Evolutionary conservation across 2,888 invertebrate species (phyloP), one percentile per base, ranked within the genome.

Genomic region (Drosophila nigritarsus): DNA sequence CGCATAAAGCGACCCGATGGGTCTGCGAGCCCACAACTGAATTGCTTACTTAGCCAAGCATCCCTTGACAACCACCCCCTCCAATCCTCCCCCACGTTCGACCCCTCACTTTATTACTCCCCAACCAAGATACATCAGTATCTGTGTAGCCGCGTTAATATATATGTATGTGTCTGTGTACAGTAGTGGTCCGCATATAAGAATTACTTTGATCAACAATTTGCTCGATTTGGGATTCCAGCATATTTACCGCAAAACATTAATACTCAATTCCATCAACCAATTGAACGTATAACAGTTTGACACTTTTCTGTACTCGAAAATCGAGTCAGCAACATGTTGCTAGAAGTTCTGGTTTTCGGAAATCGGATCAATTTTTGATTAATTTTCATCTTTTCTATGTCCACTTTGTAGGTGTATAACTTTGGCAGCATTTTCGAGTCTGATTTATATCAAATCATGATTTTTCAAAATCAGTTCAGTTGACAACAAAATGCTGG

Each of bases 21-120:
- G 7, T 36, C 53, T 15, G n/a, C 20, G 45, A 7, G 27, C 27
- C 15, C 50, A 20, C 34, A 53, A 30, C 34, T n/a, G 18, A 40
- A 56, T 56, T 56, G 38, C 49, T 54, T 53, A 67, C 53, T 53
- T 53, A 27, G 30, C 42, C 32, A 24, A 5, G 32, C 48, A 51
- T 32, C 15, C 20, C 45, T 9, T 34, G 27, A 49, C 51, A 27
- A 18, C 9, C 49, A 15, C 18, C 15, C 15, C 34, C 34, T 34
- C 36, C 36, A 36, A 6, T 3, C 3, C 20, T 0, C 9, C n/a
- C n/a, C 9, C 34, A 3, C 29, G 30, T 32, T 2, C 5, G n/a
- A 40, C 3, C 7, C 20, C 45, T 13, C 42, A 45, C 42, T 45
- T 45, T 45, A 20, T 20, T 20, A 13, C 45, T 13, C 1, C 45